Conservation (phyloP, 2,888 invertebrate species). For the Micoletzkya japonica region DNA sequence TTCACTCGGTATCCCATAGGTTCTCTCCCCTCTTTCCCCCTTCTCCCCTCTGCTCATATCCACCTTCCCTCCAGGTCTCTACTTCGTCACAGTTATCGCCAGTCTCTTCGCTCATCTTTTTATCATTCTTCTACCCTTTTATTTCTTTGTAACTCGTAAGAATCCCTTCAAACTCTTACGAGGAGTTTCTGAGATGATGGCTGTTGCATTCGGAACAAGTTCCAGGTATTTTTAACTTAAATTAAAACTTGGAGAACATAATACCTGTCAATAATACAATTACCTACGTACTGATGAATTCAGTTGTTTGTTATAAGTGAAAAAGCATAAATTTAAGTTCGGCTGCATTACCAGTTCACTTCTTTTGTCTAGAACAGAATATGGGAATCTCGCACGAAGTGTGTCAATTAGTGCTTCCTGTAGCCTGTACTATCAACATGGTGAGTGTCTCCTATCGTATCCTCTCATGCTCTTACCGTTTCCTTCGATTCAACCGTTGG, state of each 20-base stretch:
- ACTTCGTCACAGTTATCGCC: conserved; percentile 13
- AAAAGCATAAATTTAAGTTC: conserved; percentile 7
- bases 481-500: background rate
- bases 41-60: background rate
- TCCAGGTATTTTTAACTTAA: conserved; percentile 4
- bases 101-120: conserved; percentile 21
- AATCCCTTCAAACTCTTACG: conserved; percentile 15
- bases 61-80: conserved; percentile 1
- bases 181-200: conserved; percentile 23
- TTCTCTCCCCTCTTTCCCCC: background rate
- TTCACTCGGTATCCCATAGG: background rate
- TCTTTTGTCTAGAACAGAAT: conserved; percentile 21
- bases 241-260: background rate
- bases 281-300: background rate
- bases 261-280: background rate
- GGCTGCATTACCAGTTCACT: conserved; percentile 19
- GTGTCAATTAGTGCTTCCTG: conserved; percentile 17
- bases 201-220: conserved; percentile 24
- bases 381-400: conserved; percentile 11
- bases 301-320: background rate
- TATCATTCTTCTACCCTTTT: conserved; percentile 12
- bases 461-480: background rate
- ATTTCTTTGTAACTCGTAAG: conserved; percentile 8
- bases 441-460: background rate
- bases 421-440: conserved; percentile 20